Evolutionary conservation across 1,140 invertebrate genomes (phyloP).

Genomic region (Zaprionus davidi): DNA sequence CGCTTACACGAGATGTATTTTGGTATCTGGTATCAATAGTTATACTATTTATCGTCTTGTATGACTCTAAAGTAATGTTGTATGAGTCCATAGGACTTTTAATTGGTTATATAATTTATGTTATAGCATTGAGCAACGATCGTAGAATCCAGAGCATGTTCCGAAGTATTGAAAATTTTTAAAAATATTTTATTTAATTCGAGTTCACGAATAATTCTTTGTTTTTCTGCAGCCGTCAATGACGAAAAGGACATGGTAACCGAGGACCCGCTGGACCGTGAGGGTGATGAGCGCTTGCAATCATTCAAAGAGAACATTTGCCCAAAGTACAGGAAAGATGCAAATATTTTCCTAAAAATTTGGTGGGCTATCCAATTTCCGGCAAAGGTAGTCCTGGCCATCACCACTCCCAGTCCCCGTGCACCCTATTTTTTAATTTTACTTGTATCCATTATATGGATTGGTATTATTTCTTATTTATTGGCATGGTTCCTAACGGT

Average conservation of each 20-base stretch:
- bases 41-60: background rate
- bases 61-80: slow-evolving; percentile 5
- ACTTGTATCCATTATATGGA: slow-evolving; percentile 94
- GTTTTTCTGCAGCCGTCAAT: background rate
- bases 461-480: slow-evolving; percentile 92
- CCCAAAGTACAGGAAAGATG: background rate
- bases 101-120: slow-evolving; percentile 19
- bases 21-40: slow-evolving; percentile 87
- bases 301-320: slow-evolving; percentile 40
- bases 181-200: background rate
- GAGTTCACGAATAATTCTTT: background rate
- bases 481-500: slow-evolving; percentile 96
- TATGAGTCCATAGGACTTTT: slow-evolving; percentile 14
- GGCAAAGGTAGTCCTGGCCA: slow-evolving; percentile 40
- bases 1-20: slow-evolving; percentile 93
- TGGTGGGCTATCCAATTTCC: slow-evolving; percentile 62
- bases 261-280: slow-evolving; percentile 54
- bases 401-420: slow-evolving; percentile 59
- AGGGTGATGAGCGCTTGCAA: background rate
- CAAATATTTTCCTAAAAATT: background rate
- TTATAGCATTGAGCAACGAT: slow-evolving; percentile 28
- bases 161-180: slow-evolving; percentile 15
- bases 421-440: slow-evolving; percentile 87
- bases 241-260: slow-evolving; percentile 1
- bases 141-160: slow-evolving; percentile 7